Evolutionary conservation across 30 jellyfish, hydroid and myxozoan genomes (phyloP), one percentile per base, ranked within the genome.

Genomic region (Turritopsis dohrnii): DNA sequence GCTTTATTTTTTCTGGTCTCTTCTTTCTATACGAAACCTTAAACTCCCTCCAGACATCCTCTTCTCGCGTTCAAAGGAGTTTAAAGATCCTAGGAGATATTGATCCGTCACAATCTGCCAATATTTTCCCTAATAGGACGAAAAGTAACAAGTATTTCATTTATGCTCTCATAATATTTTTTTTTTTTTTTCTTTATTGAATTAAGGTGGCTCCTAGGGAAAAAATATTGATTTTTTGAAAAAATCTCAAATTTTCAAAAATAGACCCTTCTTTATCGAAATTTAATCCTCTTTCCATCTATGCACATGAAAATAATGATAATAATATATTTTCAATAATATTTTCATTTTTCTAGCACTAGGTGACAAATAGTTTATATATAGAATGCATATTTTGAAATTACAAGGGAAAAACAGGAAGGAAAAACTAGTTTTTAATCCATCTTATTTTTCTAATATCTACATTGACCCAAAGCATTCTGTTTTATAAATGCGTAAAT

Each of bases 201-300:
- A 18, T 60, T 60, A 60, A 60, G 21, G 73, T 21, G 73, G 21
- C 21, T 60, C 73, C 0, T 60, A 60, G 21, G 73, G 73, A 60
- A 60, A 60, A 18, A 60, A 60, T 60, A 23, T 60, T 0, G 19
- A 60, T 60, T 60, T 60, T 60, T 60, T 22, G 21, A 60, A 60
- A 60, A 18, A 60, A 18, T 18, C 21, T 60, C 21, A 60, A 60
- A 60, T 60, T 60, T 60, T 60, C n/a, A 60, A 60, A 60, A 60
- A 60, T 60, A 0, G 73, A 18, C 19, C 73, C 21, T 60, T 60
- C 73, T 60, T 60, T 18, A 18, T 22, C 73, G 0, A 60, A 60
- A 60, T 60, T 60, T 60, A 60, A 18, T 22, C 73, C 73, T 60
- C 73, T 60, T 60, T 60, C 21, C 73, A 60, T 60, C 73, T 60